Evolutionary conservation across 2,113 vertebrate species (phyloP).

Genomic region (Rhineura floridana): DNA sequence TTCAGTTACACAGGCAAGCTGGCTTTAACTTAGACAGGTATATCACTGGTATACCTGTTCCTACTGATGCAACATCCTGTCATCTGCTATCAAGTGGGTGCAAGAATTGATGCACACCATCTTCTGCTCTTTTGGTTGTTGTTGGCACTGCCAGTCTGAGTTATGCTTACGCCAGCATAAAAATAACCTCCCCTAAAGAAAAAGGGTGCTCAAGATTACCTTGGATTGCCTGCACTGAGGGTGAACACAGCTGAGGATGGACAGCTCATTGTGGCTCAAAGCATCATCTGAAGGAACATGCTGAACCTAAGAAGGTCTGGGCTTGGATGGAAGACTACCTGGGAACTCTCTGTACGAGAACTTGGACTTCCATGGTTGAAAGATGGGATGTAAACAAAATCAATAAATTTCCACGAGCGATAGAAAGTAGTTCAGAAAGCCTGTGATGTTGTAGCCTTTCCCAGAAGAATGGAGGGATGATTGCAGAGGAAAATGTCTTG

Average conservation of each 20-base stretch:
- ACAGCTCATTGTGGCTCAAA: background rate
- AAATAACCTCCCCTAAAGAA: background rate
- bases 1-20: background rate
- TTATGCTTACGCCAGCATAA: background rate
- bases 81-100: background rate
- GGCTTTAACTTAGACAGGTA: background rate
- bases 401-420: background rate
- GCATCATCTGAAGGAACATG: background rate
- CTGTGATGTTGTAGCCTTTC: background rate
- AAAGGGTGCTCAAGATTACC: background rate
- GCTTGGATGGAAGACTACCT: too few relatives aligned
- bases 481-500: background rate
- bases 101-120: background rate
- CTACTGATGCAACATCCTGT: background rate
- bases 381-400: background rate
- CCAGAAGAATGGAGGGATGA: background rate
- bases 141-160: background rate
- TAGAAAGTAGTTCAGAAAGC: background rate
- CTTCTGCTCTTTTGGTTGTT: background rate
- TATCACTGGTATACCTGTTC: background rate
- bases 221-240: background rate
- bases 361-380: background rate
- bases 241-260: background rate
- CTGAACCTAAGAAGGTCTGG: background rate
- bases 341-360: background rate